Conservation (phyloP, 2,797 vertebrate species). For the Otolemur crassicaudatus region DNA sequence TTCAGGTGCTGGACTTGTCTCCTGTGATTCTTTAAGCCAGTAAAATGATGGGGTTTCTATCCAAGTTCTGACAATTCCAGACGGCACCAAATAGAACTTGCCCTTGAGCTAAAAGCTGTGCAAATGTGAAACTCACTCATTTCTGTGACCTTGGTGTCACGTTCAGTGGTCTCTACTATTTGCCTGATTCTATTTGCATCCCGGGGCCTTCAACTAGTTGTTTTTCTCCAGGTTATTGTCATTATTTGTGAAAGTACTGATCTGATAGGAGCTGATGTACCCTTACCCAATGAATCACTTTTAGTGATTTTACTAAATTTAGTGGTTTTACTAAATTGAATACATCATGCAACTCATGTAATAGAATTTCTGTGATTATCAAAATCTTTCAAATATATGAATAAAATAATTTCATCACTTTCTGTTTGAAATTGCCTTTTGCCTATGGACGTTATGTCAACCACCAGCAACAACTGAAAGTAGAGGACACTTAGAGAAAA, state of each 20-base stretch:
- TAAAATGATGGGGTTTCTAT: background rate
- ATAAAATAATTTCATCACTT: conserved; percentile 12
- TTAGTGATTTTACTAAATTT: background rate
- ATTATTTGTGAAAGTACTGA: background rate
- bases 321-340: background rate
- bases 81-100: background rate
- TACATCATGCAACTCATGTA: background rate
- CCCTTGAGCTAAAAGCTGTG: background rate
- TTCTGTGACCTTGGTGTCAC: background rate
- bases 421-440: background rate
- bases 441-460: background rate
- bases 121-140: background rate
- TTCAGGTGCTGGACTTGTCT: background rate
- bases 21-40: background rate
- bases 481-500: background rate
- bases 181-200: background rate
- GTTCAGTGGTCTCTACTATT: background rate
- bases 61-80: background rate
- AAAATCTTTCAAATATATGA: conserved; percentile 12
- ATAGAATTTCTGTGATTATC: background rate
- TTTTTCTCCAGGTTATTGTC: background rate
- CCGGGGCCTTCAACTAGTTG: background rate
- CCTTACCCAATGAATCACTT: background rate
- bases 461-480: background rate
- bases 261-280: background rate